Percentiles rank a stretch among this genome's conserved stretches.
Conservation (phyloP, 2,113 vertebrate species). For the Corythoichthys intestinalis region DNA sequence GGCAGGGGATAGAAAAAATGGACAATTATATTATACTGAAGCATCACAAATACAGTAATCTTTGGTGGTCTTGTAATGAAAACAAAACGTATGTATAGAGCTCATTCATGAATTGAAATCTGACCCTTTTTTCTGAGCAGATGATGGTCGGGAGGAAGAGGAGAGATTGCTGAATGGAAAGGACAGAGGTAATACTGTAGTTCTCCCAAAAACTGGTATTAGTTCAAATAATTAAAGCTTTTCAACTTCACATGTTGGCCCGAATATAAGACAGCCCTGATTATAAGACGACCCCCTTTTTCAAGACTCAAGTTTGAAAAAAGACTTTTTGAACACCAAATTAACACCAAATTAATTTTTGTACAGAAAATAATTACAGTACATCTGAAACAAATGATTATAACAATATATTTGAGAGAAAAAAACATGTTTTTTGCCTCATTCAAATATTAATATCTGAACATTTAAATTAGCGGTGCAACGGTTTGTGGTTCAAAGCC, state of each 20-base stretch:
- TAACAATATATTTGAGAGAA: too few relatives aligned
- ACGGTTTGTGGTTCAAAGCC: too few relatives aligned
- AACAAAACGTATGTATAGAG: not conserved
- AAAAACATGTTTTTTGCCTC: too few relatives aligned
- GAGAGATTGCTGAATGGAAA: conserved; percentile 86
- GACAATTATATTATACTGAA: not conserved
- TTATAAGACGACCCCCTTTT: too few relatives aligned
- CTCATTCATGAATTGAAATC: not conserved
- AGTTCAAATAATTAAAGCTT: not conserved
- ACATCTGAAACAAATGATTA: too few relatives aligned
- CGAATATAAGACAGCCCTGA: too few relatives aligned
- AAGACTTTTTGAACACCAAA: too few relatives aligned
- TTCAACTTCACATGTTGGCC: not conserved
- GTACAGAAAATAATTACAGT: too few relatives aligned
- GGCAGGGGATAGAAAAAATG: not conserved
- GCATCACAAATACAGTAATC: not conserved
- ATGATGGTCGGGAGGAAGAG: conserved; percentile 83
- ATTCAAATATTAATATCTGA: too few relatives aligned
- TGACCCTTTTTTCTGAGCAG: conserved; percentile 47
- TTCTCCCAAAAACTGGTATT: not conserved
- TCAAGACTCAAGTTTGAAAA: too few relatives aligned
- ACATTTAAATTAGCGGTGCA: too few relatives aligned
- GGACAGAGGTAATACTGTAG: conserved; percentile 77
- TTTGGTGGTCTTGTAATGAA: not conserved
- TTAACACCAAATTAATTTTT: too few relatives aligned